phyloP scores from a whole-genome alignment of 1,140 invertebrate species.

The Coelopa frigida region DNA sequence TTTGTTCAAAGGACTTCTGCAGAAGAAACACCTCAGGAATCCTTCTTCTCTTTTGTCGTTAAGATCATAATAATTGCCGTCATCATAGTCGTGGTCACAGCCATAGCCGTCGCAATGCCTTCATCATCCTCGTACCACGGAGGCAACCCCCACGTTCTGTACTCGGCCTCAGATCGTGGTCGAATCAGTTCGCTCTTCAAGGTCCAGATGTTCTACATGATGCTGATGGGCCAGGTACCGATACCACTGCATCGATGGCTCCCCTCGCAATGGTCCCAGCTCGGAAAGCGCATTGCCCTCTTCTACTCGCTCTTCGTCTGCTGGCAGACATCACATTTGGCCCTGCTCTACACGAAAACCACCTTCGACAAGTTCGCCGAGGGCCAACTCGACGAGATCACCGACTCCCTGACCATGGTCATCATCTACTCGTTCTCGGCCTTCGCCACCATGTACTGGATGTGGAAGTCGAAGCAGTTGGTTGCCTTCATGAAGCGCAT shows the following conservation, averaged over 20 bases:
- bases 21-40: too few relatives aligned
- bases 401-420: conserved; percentile 34
- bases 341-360: conserved; percentile 27
- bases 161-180: neutral
- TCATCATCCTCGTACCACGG: too few relatives aligned
- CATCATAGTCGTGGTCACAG: too few relatives aligned
- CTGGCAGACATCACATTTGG: conserved; percentile 21
- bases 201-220: conserved; percentile 4
- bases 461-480: conserved; percentile 16
- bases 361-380: conserved; percentile 26
- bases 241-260: neutral
- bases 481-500: conserved; percentile 20
- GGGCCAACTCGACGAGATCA: conserved; percentile 32
- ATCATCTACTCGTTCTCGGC: conserved; percentile 34
- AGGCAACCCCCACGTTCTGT: neutral
- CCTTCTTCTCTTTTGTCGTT: too few relatives aligned
- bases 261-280: too few relatives aligned
- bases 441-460: conserved; percentile 30
- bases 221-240: conserved; percentile 4
- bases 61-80: too few relatives aligned
- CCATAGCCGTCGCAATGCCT: neutral
- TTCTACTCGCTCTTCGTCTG: conserved; percentile 19
- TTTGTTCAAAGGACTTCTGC: too few relatives aligned
- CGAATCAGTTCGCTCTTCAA: neutral
- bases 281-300: neutral